Conservation (phyloP, 2,113 vertebrate genomes). For the Pollachius pollachius region DNA sequence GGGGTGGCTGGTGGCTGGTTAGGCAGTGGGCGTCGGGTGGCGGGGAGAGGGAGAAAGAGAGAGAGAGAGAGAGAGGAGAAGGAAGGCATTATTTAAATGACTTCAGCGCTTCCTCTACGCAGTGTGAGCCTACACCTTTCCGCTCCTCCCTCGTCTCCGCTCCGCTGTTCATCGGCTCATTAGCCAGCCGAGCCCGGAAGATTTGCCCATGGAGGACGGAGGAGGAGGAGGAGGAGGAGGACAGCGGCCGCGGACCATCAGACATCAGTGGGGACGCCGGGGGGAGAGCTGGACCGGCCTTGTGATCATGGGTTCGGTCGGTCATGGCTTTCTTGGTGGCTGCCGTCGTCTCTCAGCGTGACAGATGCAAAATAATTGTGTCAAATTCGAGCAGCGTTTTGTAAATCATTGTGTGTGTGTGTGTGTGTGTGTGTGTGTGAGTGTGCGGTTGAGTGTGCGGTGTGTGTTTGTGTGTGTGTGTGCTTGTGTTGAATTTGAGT, state of each 20-base stretch:
- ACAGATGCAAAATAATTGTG: slow-evolving; percentile 36
- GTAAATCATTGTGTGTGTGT: slow-evolving; percentile 34
- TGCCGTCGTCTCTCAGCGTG: slow-evolving; percentile 31
- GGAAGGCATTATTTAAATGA: slow-evolving; percentile 56
- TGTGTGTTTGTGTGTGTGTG: too few relatives aligned
- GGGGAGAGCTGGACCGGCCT: too few relatives aligned
- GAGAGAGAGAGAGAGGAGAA: too few relatives aligned
- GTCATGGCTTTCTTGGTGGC: not conserved
- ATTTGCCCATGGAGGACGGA: slow-evolving; percentile 31
- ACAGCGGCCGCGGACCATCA: not conserved
- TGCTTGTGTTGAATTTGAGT: too few relatives aligned
- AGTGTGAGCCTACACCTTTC: slow-evolving; percentile 50
- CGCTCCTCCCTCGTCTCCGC: slow-evolving; percentile 36
- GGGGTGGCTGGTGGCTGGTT: not conserved
- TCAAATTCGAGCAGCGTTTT: slow-evolving; percentile 30
- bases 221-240: too few relatives aligned
- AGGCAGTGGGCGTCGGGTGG: too few relatives aligned
- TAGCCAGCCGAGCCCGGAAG: slow-evolving; percentile 33
- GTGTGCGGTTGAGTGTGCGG: too few relatives aligned
- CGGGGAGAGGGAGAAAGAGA: too few relatives aligned
- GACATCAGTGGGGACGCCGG: not conserved
- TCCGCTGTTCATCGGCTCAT: slow-evolving; percentile 39
- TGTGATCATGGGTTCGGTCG: too few relatives aligned
- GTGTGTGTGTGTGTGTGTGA: too few relatives aligned
- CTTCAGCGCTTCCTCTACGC: slow-evolving; percentile 31